A percentile compares a stretch with the other conserved stretches of the same genome.
Conservation (phyloP, 2,113 vertebrate species). For the Syngnathus floridae region DNA sequence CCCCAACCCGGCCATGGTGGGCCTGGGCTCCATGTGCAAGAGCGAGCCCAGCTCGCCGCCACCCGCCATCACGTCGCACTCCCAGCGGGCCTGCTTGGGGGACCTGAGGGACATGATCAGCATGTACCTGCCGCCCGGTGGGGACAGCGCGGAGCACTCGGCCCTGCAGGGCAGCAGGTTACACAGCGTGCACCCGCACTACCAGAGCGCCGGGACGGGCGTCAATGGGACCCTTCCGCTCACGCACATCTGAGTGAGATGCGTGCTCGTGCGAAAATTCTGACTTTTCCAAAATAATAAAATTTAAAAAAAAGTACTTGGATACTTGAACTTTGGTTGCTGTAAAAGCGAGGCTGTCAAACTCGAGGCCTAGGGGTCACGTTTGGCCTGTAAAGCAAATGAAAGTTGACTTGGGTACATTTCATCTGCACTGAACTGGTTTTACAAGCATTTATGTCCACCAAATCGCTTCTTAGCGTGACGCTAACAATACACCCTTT, state of each 20-base stretch:
- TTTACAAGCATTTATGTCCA: background rate
- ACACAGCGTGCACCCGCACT: constrained; percentile 95
- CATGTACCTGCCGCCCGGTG: constrained; percentile 97
- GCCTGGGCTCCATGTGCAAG: constrained; percentile 90
- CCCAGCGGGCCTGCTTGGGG: constrained; percentile 91
- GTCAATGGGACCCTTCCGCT: constrained; percentile 94
- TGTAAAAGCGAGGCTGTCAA: constrained; percentile 24
- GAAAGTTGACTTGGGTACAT: background rate
- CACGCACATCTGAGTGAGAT: constrained; percentile 84
- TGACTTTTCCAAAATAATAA: background rate
- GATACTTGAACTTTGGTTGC: constrained; percentile 73
- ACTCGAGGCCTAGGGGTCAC: background rate
- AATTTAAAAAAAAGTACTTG: constrained; percentile 56
- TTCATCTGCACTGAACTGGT: background rate
- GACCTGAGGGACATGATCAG: constrained; percentile 99
- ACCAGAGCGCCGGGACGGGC: constrained; percentile 86
- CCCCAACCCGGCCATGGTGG: constrained; percentile 76
- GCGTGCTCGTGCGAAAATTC: background rate
- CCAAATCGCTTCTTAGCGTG: background rate
- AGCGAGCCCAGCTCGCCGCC: constrained; percentile 94
- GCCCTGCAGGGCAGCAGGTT: constrained; percentile 84
- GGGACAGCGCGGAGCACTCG: constrained; percentile 85
- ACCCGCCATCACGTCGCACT: constrained; percentile 90
- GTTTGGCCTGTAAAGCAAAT: background rate
- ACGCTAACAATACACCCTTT: background rate